A percentile compares a stretch with the other conserved stretches of the same genome.
phyloP scores from a whole-genome alignment of 2,797 vertebrate species.

The Esox masquinongy region DNA sequence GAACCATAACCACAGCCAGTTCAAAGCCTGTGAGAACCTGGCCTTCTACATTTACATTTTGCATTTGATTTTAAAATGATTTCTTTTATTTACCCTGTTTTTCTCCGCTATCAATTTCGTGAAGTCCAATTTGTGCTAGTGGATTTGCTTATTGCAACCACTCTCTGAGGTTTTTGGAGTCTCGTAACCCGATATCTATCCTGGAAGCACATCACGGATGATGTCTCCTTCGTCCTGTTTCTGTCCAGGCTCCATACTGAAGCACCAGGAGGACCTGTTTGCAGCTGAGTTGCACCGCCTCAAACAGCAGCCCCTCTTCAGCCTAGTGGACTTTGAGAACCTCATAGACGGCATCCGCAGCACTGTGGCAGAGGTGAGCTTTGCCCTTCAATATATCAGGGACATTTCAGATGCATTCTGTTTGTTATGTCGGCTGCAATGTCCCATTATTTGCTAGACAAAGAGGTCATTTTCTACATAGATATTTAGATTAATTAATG shows the following conservation, averaged over 20 bases:
- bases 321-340: constrained; percentile 93
- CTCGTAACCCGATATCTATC: too few relatives aligned
- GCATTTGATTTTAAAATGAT: not conserved
- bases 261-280: constrained; percentile 94
- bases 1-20: constrained; percentile 93
- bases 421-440: not conserved
- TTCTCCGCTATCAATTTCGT: not conserved
- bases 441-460: not conserved
- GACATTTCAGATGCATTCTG: not conserved
- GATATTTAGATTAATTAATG: not conserved
- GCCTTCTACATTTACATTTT: not conserved
- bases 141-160: not conserved
- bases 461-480: not conserved
- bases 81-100: constrained; percentile 1
- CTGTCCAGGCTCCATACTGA: constrained; percentile 88
- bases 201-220: not conserved
- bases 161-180: too few relatives aligned
- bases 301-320: constrained; percentile 93
- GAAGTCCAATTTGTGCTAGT: not conserved
- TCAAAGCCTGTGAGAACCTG: constrained; percentile 82
- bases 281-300: constrained; percentile 91
- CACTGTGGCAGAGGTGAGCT: constrained; percentile 91
- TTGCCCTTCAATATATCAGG: not conserved
- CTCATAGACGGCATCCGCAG: constrained; percentile 92
- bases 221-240: not conserved